Conservation (phyloP, 1,140 invertebrate genomes). For the Pachypsylla venusta region DNA sequence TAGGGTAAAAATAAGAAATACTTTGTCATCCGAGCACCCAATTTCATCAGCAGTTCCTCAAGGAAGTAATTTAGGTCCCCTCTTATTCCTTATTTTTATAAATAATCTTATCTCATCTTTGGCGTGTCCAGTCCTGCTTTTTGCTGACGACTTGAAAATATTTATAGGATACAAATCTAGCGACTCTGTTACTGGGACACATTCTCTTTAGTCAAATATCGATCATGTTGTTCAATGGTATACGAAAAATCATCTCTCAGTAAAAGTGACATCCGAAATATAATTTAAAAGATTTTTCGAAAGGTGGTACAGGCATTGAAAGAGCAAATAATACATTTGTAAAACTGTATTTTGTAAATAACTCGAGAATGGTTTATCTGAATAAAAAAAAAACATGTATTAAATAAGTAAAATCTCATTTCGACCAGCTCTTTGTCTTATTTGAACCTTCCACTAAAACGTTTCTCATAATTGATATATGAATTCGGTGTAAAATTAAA, state of each 20-base stretch:
- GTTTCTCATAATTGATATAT: no score
- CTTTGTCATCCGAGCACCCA: background rate
- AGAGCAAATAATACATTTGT: no score
- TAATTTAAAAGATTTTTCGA: no score
- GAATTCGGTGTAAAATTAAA: no score
- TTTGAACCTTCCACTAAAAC: no score
- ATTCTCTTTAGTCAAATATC: background rate
- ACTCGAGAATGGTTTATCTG: no score
- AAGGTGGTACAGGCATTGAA: no score
- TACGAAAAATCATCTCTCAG: background rate
- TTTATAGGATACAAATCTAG: background rate
- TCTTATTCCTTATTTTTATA: slow-evolving; percentile 22
- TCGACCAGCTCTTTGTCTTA: no score
- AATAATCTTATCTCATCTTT: slow-evolving; percentile 18
- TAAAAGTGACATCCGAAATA: background rate
- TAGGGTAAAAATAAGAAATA: slow-evolving; percentile 9
- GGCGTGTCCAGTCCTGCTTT: background rate
- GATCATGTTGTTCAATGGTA: background rate
- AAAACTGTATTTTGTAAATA: no score
- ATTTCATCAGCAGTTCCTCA: slow-evolving; percentile 19
- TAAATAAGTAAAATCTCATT: no score
- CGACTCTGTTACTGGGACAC: background rate
- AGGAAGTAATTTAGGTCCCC: slow-evolving; percentile 21
- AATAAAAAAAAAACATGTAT: no score
- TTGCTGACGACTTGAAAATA: slow-evolving; percentile 10